Evolutionary conservation across 64 coral and sea anemone genomes (phyloP).

Genomic region (Montipora sp.): DNA sequence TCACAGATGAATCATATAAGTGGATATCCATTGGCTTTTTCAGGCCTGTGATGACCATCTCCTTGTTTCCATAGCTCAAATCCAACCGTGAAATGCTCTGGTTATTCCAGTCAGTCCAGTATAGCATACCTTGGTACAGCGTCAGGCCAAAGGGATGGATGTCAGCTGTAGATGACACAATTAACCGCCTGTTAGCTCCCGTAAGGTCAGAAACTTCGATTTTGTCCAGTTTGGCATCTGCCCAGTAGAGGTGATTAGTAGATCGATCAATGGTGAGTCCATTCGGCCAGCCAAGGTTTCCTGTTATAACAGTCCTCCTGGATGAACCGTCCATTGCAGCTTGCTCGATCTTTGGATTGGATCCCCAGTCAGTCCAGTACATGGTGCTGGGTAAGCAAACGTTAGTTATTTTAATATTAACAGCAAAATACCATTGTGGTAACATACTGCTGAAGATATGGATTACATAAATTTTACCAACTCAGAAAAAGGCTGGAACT

Average conservation of each 20-base stretch:
- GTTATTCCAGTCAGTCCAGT: conserved; percentile 64
- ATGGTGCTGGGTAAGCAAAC: conserved; percentile 29
- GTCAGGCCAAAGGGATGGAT: conserved; percentile 61
- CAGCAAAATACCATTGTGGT: neutral
- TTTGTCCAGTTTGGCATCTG: conserved; percentile 48
- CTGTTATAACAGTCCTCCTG: conserved; percentile 5
- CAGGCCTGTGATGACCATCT: neutral
- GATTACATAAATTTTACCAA: neutral
- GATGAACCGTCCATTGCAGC: conserved; percentile 53
- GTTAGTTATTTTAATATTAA: neutral
- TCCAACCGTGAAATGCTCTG: conserved; percentile 6
- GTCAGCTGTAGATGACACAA: neutral
- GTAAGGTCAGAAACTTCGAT: conserved; percentile 40
- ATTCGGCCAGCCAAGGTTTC: conserved; percentile 38
- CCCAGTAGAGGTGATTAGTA: conserved; percentile 65
- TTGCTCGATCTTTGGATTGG: conserved; percentile 37
- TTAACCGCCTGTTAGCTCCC: conserved; percentile 1
- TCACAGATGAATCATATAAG: conserved; percentile 35
- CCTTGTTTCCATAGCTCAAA: conserved; percentile 10
- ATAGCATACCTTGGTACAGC: conserved; percentile 17
- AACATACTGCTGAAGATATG: neutral
- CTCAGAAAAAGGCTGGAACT: neutral
- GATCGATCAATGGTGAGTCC: conserved; percentile 45
- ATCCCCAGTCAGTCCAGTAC: conserved; percentile 51
- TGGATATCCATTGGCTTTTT: conserved; percentile 36